Evolutionary conservation across 2,888 invertebrate species (phyloP).

Genomic region (Metacarcinus magister): DNA sequence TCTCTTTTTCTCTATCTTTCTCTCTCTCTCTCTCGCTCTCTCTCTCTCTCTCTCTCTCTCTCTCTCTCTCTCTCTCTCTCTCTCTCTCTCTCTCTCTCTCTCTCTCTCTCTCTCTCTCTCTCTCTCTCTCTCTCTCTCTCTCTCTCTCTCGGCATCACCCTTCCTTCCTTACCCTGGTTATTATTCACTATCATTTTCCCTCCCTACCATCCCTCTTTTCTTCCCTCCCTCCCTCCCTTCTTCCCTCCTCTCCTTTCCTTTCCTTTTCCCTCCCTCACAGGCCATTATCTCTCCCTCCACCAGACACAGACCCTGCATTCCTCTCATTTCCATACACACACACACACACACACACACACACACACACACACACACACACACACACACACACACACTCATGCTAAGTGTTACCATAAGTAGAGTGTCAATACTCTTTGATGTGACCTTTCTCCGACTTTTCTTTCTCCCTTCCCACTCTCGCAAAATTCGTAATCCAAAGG

Average conservation of each 20-base stretch:
- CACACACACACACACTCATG: conserved; percentile 2
- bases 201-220: not conserved
- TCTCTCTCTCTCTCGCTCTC: not conserved
- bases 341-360: conserved; percentile 26
- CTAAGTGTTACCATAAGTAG: not conserved
- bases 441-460: not conserved
- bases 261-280: not conserved
- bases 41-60: conserved; percentile 30
- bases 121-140: not conserved
- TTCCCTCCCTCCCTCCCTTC: not conserved
- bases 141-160: not conserved
- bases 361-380: not conserved
- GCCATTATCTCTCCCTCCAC: conserved; percentile 31
- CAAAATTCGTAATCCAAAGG: not conserved
- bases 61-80: conserved; percentile 32
- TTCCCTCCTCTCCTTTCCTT: not conserved
- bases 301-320: not conserved
- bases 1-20: not conserved
- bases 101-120: conserved; percentile 4
- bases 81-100: conserved; percentile 40
- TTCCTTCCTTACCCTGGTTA: not conserved
- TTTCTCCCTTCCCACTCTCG: not conserved
- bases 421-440: not conserved
- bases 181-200: conserved; percentile 31
- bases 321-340: not conserved